Conservation (phyloP, 2,113 vertebrate genomes). For the Trogon surrucura region DNA sequence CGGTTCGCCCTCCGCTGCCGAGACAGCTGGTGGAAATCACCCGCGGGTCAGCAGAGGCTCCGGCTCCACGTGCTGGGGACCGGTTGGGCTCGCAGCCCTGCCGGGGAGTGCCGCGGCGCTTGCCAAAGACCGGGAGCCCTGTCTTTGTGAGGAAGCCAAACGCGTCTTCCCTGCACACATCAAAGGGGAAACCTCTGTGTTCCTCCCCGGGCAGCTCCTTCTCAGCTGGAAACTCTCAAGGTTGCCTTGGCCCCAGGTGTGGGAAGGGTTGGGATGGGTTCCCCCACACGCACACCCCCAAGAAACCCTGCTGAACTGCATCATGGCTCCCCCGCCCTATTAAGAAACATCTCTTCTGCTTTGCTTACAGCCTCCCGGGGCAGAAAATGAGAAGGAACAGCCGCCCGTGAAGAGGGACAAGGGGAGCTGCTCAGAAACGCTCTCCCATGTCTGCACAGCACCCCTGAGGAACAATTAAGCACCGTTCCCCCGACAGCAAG, state of each 20-base stretch:
- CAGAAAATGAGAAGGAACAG: background rate
- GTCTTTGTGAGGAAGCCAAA: slow-evolving; percentile 45
- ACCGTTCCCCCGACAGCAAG: fast-evolving
- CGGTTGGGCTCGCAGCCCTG: background rate
- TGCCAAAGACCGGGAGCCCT: background rate
- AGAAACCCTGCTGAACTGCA: background rate
- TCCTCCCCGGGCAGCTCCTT: slow-evolving; percentile 13
- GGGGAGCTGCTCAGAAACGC: fast-evolving
- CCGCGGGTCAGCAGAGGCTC: background rate
- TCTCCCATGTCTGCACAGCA: background rate
- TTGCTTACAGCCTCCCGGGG: background rate
- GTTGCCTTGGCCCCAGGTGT: slow-evolving; percentile 16
- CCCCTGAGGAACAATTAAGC: background rate
- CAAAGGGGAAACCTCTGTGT: slow-evolving; percentile 21
- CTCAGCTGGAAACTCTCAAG: background rate
- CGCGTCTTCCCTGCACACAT: background rate
- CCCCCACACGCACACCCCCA: background rate
- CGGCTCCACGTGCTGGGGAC: background rate
- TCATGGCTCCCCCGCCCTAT: background rate
- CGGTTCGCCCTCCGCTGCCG: background rate
- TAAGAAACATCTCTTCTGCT: background rate
- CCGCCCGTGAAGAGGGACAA: background rate
- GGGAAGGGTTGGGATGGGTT: background rate
- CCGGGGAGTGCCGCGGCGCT: fast-evolving
- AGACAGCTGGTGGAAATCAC: background rate